Evolutionary conservation across 2,888 invertebrate genomes (phyloP).

Genomic region (Euzophera pinguis): DNA sequence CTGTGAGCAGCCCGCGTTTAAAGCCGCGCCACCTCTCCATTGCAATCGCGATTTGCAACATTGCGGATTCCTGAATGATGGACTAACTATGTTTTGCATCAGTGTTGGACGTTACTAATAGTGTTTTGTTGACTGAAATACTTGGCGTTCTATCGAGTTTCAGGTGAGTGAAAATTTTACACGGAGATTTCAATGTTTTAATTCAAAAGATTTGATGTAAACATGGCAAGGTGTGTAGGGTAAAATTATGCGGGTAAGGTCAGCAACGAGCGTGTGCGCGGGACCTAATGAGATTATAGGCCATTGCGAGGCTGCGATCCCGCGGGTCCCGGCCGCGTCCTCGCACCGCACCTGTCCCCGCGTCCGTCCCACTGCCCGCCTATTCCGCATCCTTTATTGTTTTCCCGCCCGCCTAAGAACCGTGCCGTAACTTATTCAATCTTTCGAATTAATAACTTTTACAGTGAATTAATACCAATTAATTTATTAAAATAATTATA

Average conservation of each 20-base stretch:
- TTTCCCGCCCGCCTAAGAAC: slow-evolving; percentile 38
- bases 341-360: slow-evolving; percentile 27
- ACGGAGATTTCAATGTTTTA: slow-evolving; percentile 13
- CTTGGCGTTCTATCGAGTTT: slow-evolving; percentile 16
- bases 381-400: slow-evolving; percentile 28
- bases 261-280: slow-evolving; percentile 47
- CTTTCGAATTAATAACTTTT: too few relatives aligned
- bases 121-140: slow-evolving; percentile 12
- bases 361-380: slow-evolving; percentile 25
- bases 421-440: background rate
- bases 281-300: slow-evolving; percentile 57
- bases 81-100: slow-evolving; percentile 48
- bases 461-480: too few relatives aligned
- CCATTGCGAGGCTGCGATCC: slow-evolving; percentile 32
- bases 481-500: too few relatives aligned
- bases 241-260: slow-evolving; percentile 46
- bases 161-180: slow-evolving; percentile 21
- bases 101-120: slow-evolving; percentile 18
- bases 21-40: slow-evolving; percentile 41
- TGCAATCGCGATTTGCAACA: slow-evolving; percentile 41
- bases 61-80: slow-evolving; percentile 39
- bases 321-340: slow-evolving; percentile 30
- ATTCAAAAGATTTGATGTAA: slow-evolving; percentile 15
- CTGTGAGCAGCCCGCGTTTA: slow-evolving; percentile 58
- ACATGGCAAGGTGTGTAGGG: slow-evolving; percentile 22